A percentile compares a stretch with the other conserved stretches of the same genome.
Conservation (phyloP, 2,888 invertebrate genomes). For the Nomada hirtipes region DNA sequence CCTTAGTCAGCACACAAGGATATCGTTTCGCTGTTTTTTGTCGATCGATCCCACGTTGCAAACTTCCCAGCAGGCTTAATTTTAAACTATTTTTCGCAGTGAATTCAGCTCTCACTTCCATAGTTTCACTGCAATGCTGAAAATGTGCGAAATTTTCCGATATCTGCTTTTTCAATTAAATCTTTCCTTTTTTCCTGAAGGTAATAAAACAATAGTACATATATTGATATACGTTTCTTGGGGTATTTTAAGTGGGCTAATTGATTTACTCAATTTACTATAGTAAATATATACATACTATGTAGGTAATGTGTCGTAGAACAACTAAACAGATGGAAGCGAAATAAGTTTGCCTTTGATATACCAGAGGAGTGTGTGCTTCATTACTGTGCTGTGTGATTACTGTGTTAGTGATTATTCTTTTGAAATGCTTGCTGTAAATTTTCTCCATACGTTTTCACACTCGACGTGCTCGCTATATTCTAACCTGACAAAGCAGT, state of each 20-base stretch:
- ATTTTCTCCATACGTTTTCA: background rate
- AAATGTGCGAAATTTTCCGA: background rate
- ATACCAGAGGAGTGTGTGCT: background rate
- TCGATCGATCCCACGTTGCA: constrained; percentile 15
- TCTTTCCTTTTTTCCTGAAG: background rate
- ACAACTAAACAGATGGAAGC: background rate
- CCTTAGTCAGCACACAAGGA: constrained; percentile 36
- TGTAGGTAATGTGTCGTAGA: too few species aligned
- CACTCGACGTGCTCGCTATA: background rate
- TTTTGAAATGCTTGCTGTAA: background rate
- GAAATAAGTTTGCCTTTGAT: background rate
- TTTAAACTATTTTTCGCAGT: background rate
- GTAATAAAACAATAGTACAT: too few species aligned
- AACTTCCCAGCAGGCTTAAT: background rate
- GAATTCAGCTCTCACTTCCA: background rate
- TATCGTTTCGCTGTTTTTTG: constrained; percentile 14
- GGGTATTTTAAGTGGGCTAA: too few species aligned
- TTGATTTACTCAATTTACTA: too few species aligned
- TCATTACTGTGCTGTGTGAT: background rate
- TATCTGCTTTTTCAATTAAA: background rate
- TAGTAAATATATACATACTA: too few species aligned
- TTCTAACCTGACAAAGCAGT: background rate
- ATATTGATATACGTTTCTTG: too few species aligned
- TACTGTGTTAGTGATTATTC: background rate
- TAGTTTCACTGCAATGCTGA: background rate